phyloP scores from a whole-genome alignment of 2,888 invertebrate genomes.

The Anaspis maculata region DNA sequence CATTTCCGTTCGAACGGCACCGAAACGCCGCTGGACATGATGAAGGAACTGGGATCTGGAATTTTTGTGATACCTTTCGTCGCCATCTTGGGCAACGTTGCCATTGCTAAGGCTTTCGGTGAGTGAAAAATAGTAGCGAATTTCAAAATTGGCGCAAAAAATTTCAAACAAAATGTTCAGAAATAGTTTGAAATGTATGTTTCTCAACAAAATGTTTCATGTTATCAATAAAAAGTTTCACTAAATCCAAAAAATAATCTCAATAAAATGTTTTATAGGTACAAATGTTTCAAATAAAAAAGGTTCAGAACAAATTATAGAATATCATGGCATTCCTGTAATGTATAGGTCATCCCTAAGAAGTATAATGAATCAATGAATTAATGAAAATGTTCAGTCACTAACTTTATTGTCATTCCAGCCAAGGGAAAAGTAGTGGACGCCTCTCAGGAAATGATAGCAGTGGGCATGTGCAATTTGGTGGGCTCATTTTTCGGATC shows the following conservation, averaged over 20 bases:
- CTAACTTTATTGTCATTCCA: conserved; percentile 25
- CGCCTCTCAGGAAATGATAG: conserved; percentile 71
- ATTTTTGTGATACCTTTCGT: conserved; percentile 60
- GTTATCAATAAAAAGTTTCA: too few relatives aligned
- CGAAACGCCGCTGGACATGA: conserved; percentile 47
- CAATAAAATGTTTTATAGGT: too few relatives aligned
- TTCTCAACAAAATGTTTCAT: too few relatives aligned
- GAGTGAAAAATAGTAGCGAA: conserved; percentile 37
- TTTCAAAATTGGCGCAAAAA: background rate
- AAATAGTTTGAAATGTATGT: too few relatives aligned
- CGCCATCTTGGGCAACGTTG: conserved; percentile 66
- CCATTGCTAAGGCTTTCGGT: conserved; percentile 76
- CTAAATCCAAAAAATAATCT: too few relatives aligned
- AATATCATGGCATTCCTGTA: too few relatives aligned
- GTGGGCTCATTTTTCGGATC: conserved; percentile 68
- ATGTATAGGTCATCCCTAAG: too few relatives aligned
- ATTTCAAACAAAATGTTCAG: too few relatives aligned
- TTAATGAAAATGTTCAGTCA: too few relatives aligned
- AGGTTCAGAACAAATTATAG: too few relatives aligned
- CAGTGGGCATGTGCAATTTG: conserved; percentile 66
- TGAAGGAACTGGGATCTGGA: conserved; percentile 53
- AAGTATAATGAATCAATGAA: too few relatives aligned
- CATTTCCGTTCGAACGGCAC: conserved; percentile 25
- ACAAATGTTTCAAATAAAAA: too few relatives aligned
- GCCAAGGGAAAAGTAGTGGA: conserved; percentile 59